Evolutionary conservation across 1,140 invertebrate species (phyloP), one percentile per base, ranked within the genome.

Genomic region (Harpegnathos saltator): DNA sequence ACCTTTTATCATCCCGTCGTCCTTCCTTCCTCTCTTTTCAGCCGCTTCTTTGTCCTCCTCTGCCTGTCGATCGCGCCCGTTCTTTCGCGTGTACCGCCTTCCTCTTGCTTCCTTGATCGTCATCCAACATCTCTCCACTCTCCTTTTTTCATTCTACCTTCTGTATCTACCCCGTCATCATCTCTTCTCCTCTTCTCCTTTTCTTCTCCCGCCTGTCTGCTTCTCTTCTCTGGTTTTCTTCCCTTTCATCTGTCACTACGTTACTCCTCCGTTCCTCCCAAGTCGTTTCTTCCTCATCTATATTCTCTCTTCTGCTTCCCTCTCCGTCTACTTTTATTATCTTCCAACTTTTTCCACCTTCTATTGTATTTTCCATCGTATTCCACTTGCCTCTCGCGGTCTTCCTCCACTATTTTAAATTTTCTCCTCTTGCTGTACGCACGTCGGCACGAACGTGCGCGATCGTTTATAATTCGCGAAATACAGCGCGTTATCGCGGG

Each of bases 401-500:
- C n/a, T 12, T 68, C 7, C 17, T 54, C 7, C 33, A 4, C 44
- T 19, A 19, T 22, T 59, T 44, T 3, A 12, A n/a, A 17, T 72
- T 17, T 61, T 22, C n/a, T 29, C 26, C 38, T 59, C 19, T 17
- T 5, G 5, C 33, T 33, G 11, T 44, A 44, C 38, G 7, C 3
- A 9, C 7, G 38, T 17, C 22, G 9, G 15, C 15, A 15, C 14
- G 11, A 22, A 38, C 5, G 14, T 11, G 22, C 26, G 22, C 44
- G 38, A 22, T 2, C 17, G 4, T 38, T 73, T 59, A n/a, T 68
- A 44, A 54, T 44, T 87, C 69, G 12, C 44, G 73, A 84, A 85
- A 87, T 75, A 84, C 71, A 69, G 52, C 63, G 83, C 63, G 68
- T 86, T 87, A 87, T 87, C 82, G 52, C 62, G 61, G 85, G 65